Conservation (phyloP, 92 coral and sea anemone species). For the Porites divaricata region DNA sequence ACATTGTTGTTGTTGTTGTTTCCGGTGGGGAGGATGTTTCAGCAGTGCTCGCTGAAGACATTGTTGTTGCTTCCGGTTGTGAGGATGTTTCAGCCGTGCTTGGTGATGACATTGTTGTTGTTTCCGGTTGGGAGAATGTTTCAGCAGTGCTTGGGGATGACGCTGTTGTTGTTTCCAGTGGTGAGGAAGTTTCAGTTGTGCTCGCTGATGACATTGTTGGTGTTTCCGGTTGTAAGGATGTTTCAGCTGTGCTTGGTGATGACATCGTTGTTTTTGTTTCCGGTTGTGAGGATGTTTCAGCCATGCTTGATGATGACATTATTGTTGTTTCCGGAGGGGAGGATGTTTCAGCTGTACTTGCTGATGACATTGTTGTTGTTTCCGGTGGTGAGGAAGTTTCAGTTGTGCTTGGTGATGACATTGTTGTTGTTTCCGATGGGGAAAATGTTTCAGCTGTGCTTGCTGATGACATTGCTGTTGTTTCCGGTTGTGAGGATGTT, state of each 20-base stretch:
- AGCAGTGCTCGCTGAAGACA: neutral
- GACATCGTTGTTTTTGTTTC: neutral
- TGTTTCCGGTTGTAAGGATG: neutral
- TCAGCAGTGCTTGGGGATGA: constrained; percentile 6
- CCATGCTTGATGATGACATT: neutral
- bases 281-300: neutral
- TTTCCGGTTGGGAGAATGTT: constrained; percentile 12
- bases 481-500: neutral
- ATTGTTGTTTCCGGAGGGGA: constrained; percentile 4
- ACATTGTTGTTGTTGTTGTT: neutral
- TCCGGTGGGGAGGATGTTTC: neutral
- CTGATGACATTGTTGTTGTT: constrained; percentile 8
- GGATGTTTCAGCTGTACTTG: constrained; percentile 16
- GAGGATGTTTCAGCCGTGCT: neutral
- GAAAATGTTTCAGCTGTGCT: neutral
- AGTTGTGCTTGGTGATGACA: neutral
- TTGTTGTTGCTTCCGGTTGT: neutral
- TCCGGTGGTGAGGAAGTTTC: neutral
- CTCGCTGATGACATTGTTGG: constrained; percentile 11
- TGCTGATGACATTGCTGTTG: constrained; percentile 3
- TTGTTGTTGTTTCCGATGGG: neutral
- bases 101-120: constrained; percentile 2
- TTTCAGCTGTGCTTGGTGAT: neutral
- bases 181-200: constrained; percentile 15
- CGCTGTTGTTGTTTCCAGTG: constrained; percentile 2